Evolutionary conservation across 2,797 vertebrate genomes (phyloP), one percentile per base, ranked within the genome.

Genomic region (Bradypodion pumilum): DNA sequence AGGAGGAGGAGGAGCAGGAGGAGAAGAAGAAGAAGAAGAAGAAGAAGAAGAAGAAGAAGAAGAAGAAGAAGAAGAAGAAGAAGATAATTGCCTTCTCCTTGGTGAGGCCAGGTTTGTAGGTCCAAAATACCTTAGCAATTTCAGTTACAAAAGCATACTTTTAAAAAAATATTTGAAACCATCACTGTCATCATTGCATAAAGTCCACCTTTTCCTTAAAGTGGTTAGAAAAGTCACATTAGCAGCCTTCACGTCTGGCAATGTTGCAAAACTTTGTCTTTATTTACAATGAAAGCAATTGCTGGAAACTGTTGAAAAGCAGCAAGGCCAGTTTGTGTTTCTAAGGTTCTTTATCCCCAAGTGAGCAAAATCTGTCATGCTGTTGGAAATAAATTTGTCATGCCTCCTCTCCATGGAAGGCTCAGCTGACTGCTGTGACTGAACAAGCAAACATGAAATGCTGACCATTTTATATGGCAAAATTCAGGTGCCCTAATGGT

Each of bases 241-340:
- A 2, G n/a, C 12, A 46, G 35, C 3, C 32, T 40, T 42, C 13
- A 79, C 46, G 44, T 60, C 5, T 10, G 37, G 49, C 12, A 42
- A 23, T 46, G 13, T 27, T 65, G 15, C 21, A n/a, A 59, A 62
- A 21, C 5, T 60, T 59, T 90, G 92, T 66, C 91, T 90, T 95
- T 91, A 90, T 95, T 93, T 96, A 94, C 96, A 97, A 95, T 96
- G 95, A 94, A 94, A 94, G 95, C 95, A 95, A 96, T 95, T 42
- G 19, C 2, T 95, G 96, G 95, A 96, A 95, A 94, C 94, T 95
- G 95, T 95, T 96, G 95, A 96, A 96, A 96, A 95, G 95, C 95
- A 94, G 93, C 94, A 94, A 92, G 90, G 15, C 59, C 32, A 3
- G 19, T 56, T 80, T 91, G 89, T 92, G 77, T 84, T 75, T 62